A percentile compares a stretch with the other conserved stretches of the same genome.
Evolutionary conservation across 2,113 vertebrate genomes (phyloP).

Genomic region (Sebastes schlegelii): DNA sequence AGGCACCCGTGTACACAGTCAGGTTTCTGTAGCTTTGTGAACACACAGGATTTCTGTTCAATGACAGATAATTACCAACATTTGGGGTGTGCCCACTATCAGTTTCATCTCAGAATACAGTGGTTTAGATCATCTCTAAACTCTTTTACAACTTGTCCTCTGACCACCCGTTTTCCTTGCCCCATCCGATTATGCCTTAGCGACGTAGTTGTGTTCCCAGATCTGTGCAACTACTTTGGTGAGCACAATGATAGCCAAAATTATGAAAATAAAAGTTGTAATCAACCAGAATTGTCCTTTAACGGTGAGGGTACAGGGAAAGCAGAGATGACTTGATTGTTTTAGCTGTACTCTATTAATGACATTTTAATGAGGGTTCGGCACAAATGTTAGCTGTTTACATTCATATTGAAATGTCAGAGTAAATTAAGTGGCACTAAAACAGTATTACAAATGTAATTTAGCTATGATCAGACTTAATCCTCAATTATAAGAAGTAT

Average conservation of each 20-base stretch:
- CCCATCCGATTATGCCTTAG: background rate
- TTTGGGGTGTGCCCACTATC: background rate
- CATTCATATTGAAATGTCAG: background rate
- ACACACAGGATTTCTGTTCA: constrained; percentile 1
- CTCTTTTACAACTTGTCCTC: background rate
- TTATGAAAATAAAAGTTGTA: background rate
- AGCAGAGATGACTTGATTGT: background rate
- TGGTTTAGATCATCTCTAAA: background rate
- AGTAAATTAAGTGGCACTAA: constrained; percentile 24
- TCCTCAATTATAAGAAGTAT: background rate
- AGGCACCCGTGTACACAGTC: background rate
- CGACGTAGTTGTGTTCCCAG: background rate
- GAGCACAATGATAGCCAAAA: background rate
- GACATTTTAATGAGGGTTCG: background rate
- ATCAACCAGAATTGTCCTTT: background rate
- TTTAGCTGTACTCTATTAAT: background rate
- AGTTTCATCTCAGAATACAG: constrained; percentile 4
- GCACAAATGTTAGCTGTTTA: constrained; percentile 5
- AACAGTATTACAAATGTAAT: constrained; percentile 35
- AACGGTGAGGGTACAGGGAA: background rate
- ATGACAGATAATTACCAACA: background rate
- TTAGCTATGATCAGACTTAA: constrained; percentile 14
- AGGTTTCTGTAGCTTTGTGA: background rate
- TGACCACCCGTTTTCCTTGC: background rate
- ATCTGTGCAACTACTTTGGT: background rate